Conservation (phyloP, 2,888 invertebrate genomes). For the Drosophila formosana region DNA sequence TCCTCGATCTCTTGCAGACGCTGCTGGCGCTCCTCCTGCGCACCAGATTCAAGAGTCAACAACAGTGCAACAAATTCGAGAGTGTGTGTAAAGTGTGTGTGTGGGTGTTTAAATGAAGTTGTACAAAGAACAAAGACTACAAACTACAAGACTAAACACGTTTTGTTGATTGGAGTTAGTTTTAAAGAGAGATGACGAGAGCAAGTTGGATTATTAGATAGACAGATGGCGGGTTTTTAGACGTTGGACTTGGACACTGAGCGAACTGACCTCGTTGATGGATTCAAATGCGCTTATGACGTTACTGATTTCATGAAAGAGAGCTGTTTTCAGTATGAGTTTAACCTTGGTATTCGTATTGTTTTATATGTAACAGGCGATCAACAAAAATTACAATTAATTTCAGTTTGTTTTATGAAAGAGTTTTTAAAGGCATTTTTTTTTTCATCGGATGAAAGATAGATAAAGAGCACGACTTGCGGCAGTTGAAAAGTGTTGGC, state of each 20-base stretch:
- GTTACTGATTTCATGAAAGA: slow-evolving; percentile 81
- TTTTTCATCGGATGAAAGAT: slow-evolving; percentile 3
- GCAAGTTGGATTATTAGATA: background rate
- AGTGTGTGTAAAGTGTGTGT: slow-evolving; percentile 21
- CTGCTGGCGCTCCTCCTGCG: slow-evolving; percentile 90
- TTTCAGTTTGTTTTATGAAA: slow-evolving; percentile 18
- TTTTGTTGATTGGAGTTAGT: slow-evolving; percentile 32
- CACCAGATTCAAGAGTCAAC: slow-evolving; percentile 62
- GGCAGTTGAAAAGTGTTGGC: slow-evolving; percentile 69
- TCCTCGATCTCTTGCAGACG: slow-evolving; percentile 90
- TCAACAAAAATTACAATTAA: slow-evolving; percentile 63
- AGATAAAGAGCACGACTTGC: slow-evolving; percentile 20
- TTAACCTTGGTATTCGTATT: slow-evolving; percentile 75
- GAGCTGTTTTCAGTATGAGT: slow-evolving; percentile 82
- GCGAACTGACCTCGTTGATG: slow-evolving; percentile 76
- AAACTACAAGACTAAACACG: slow-evolving; percentile 42
- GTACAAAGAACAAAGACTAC: slow-evolving; percentile 46
- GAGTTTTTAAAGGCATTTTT: background rate
- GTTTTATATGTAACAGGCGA: slow-evolving; percentile 46
- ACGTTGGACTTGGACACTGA: slow-evolving; percentile 61
- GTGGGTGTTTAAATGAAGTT: slow-evolving; percentile 30
- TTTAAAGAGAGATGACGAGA: background rate
- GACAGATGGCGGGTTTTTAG: slow-evolving; percentile 19
- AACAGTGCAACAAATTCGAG: slow-evolving; percentile 34
- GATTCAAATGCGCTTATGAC: slow-evolving; percentile 74